phyloP scores from a whole-genome alignment of 2,888 invertebrate genomes.

The Electrophaes corylata region DNA sequence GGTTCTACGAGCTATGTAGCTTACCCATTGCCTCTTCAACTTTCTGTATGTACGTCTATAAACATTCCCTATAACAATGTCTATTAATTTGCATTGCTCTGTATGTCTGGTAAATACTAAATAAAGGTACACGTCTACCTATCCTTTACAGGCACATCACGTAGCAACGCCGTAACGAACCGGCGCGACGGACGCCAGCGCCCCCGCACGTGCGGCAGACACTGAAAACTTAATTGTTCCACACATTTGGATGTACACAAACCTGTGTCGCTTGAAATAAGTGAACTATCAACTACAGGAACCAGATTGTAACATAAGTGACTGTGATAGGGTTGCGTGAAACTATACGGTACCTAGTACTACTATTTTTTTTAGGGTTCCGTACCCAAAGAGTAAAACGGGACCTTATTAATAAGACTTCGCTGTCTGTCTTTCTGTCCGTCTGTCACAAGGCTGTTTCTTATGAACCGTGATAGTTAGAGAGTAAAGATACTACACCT shows the following conservation, averaged over 20 bases:
- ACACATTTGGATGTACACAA: constrained; percentile 18
- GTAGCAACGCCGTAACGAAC: constrained; percentile 57
- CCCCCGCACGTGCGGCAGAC: constrained; percentile 46
- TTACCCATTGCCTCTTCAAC: too few species aligned
- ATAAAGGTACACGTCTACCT: constrained; percentile 38
- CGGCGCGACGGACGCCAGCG: constrained; percentile 50
- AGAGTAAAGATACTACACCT: too few species aligned
- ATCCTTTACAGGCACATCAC: constrained; percentile 51
- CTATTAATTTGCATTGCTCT: constrained; percentile 17
- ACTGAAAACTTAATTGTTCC: constrained; percentile 24
- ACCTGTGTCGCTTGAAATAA: neutral
- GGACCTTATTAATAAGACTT: too few species aligned
- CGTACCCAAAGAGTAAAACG: too few species aligned
- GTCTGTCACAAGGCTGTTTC: too few species aligned
- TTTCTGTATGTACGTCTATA: too few species aligned
- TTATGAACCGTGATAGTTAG: too few species aligned
- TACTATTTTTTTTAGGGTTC: too few species aligned
- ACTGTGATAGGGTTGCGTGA: too few species aligned
- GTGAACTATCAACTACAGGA: neutral
- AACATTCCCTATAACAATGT: neutral
- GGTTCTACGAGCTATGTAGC: too few species aligned
- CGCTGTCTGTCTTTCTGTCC: too few species aligned
- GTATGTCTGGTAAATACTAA: neutral
- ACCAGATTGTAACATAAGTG: neutral
- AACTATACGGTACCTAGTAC: too few species aligned